phyloP scores from a whole-genome alignment of 2,797 vertebrate species.

The Enteromius unitaeniatus region DNA sequence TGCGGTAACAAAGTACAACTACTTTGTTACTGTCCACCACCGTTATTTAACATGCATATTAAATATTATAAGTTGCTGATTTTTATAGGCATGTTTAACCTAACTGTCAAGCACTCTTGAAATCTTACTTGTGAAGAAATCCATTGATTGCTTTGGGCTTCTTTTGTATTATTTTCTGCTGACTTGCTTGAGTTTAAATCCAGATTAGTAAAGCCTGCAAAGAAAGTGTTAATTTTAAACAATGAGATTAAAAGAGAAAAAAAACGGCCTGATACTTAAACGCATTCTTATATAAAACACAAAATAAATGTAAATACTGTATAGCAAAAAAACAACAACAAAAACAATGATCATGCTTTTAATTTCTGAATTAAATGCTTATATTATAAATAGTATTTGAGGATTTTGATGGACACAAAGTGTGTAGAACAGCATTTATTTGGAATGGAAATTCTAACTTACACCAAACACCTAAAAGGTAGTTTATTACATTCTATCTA shows the following conservation, averaged over 20 bases:
- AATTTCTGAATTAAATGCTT: neutral
- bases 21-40: no score
- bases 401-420: neutral
- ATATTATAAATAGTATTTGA: neutral
- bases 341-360: neutral
- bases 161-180: conserved; percentile 61
- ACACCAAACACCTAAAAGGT: neutral
- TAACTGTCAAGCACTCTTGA: neutral
- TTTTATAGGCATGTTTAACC: neutral
- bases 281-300: neutral
- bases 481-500: neutral
- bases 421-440: neutral
- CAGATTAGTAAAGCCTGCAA: conserved; percentile 83
- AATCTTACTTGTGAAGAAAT: conserved; percentile 79
- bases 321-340: neutral
- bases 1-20: no score
- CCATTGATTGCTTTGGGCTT: conserved; percentile 72
- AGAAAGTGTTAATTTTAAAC: conserved; percentile 11
- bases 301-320: neutral
- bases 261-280: neutral
- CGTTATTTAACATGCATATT: conserved; percentile 13
- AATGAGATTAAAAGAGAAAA: neutral
- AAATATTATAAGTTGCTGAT: conserved; percentile 2
- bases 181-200: conserved; percentile 64
- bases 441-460: neutral